Evolutionary conservation across 2,797 vertebrate genomes (phyloP).

Genomic region (Lates japonicus): DNA sequence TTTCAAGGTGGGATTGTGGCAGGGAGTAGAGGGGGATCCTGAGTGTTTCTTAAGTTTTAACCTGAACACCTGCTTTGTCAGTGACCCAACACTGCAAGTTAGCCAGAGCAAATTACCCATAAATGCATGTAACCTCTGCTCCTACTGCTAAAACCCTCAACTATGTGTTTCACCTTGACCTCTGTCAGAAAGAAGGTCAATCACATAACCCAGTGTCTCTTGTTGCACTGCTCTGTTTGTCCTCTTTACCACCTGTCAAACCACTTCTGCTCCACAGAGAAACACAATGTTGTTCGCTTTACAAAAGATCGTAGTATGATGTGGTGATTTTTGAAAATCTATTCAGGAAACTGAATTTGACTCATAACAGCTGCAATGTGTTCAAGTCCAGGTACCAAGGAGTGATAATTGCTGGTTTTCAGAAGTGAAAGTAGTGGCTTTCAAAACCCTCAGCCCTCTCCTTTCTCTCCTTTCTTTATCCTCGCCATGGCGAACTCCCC

Average conservation of each 20-base stretch:
- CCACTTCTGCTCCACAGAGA: not conserved
- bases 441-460: not conserved
- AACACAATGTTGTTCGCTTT: not conserved
- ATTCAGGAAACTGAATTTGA: not conserved
- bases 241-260: constrained; percentile 15
- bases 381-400: no score
- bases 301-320: no score
- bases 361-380: not conserved
- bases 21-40: not conserved
- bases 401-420: constrained; percentile 1
- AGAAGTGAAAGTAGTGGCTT: not conserved
- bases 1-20: not conserved
- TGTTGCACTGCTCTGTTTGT: not conserved
- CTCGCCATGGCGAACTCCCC: constrained; percentile 11
- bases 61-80: constrained; percentile 23
- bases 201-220: not conserved
- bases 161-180: constrained; percentile 2
- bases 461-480: constrained; percentile 8
- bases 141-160: not conserved
- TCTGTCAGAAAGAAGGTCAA: not conserved
- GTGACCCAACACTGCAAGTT: constrained; percentile 20
- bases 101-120: constrained; percentile 17
- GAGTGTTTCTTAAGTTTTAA: constrained; percentile 17
- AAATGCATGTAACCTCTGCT: constrained; percentile 24
- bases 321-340: no score